Conservation (phyloP, 2,113 vertebrate species). For the Emydura subglobosa region DNA sequence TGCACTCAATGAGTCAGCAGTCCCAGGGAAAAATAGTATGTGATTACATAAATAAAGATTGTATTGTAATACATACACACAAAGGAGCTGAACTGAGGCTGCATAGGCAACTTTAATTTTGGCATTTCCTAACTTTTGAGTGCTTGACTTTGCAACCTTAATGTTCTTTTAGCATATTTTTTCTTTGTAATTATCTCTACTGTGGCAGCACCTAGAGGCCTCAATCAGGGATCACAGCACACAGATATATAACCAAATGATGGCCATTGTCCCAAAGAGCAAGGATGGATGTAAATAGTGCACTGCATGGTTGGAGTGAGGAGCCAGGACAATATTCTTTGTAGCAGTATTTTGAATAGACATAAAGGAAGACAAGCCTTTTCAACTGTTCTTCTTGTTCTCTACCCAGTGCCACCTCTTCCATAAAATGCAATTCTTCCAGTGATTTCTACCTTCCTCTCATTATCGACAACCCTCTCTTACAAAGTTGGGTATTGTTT, state of each 20-base stretch:
- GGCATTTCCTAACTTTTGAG: not conserved
- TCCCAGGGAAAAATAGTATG: not conserved
- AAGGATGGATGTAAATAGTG: not conserved
- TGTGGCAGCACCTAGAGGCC: not conserved
- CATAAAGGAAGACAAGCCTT: not conserved
- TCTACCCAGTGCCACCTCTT: not conserved
- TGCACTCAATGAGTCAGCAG: not conserved
- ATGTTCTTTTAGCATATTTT: not conserved
- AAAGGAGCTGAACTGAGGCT: not conserved
- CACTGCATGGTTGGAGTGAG: not conserved
- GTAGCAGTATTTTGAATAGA: not conserved
- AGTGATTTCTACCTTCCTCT: not conserved
- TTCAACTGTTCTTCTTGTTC: not conserved
- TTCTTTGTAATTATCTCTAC: not conserved
- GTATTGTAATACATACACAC: not conserved
- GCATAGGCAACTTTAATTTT: not conserved
- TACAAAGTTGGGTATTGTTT: not conserved
- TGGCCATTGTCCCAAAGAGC: not conserved
- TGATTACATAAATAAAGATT: not conserved
- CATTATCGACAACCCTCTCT: accelerated
- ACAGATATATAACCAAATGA: not conserved
- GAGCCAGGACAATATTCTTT: not conserved
- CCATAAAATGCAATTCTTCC: not conserved
- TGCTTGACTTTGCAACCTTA: not conserved
- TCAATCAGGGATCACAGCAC: not conserved